Conservation (phyloP, 2,797 vertebrate genomes). For the Rhodeus uyekii region DNA sequence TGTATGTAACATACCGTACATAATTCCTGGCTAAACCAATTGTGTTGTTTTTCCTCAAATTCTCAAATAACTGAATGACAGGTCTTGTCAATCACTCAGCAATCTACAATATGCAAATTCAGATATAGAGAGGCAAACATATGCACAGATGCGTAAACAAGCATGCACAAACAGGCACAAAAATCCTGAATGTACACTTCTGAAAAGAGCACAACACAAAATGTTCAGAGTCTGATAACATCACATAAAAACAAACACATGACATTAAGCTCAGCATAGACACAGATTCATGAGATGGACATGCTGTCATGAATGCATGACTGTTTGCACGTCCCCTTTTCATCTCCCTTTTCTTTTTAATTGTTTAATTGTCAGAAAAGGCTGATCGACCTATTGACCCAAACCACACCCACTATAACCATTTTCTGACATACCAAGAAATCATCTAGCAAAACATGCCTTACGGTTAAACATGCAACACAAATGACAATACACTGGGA, state of each 20-base stretch:
- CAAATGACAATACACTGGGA: not conserved
- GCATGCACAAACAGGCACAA: constrained; percentile 39
- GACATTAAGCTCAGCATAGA: not conserved
- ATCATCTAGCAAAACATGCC: not conserved
- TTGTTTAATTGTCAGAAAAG: not conserved
- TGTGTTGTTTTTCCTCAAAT: not conserved
- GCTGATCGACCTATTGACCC: constrained; percentile 14
- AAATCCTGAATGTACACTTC: constrained; percentile 21
- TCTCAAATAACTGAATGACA: not conserved
- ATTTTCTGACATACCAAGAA: constrained; percentile 15
- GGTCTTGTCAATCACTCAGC: constrained; percentile 27
- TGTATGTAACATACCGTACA: not conserved
- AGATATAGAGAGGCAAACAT: constrained; percentile 3
- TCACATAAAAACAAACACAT: not conserved
- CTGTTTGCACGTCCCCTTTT: not conserved
- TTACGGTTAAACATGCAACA: not conserved
- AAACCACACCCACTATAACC: constrained; percentile 39
- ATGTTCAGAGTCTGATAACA: not conserved
- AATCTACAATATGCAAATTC: constrained; percentile 9
- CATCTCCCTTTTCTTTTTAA: not conserved
- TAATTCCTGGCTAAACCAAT: not conserved
- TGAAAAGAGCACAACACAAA: not conserved
- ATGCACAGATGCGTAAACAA: constrained; percentile 18
- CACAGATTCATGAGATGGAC: constrained; percentile 1
- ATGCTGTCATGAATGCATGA: not conserved